Percentiles rank a stretch among this genome's conserved stretches.
phyloP scores from a whole-genome alignment of 2,888 invertebrate species.

The Carcina quercana region DNA sequence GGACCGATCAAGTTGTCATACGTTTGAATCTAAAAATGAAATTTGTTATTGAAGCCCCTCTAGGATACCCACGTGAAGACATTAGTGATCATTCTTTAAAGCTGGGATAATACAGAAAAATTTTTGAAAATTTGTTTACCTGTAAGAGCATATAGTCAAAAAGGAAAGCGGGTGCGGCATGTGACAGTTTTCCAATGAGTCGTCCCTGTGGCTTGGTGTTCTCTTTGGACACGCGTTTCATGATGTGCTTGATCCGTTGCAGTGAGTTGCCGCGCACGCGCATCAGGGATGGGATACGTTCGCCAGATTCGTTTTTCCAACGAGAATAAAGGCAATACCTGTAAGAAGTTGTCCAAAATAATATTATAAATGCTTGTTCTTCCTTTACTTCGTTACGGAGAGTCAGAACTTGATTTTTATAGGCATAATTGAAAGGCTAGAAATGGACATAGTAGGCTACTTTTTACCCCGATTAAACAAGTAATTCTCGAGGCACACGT shows the following conservation, averaged over 20 bases:
- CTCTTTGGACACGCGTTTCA: conserved; percentile 98
- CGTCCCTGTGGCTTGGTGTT: conserved; percentile 98
- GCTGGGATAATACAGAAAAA: neutral
- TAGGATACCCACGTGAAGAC: neutral
- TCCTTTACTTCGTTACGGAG: too few relatives aligned
- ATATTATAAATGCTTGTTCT: too few relatives aligned
- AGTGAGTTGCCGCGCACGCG: conserved; percentile 89
- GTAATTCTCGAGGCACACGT: too few relatives aligned
- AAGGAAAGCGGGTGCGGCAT: conserved; percentile 95
- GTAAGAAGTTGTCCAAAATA: conserved; percentile 22
- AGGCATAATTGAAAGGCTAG: too few relatives aligned
- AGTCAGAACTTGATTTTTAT: too few relatives aligned
- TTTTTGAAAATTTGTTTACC: conserved; percentile 25
- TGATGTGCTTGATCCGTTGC: conserved; percentile 94
- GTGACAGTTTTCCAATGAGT: conserved; percentile 96
- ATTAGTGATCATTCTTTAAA: neutral
- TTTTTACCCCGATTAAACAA: too few relatives aligned
- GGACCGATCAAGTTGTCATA: conserved; percentile 97
- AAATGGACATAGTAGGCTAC: too few relatives aligned
- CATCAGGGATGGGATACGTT: conserved; percentile 87
- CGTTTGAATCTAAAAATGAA: conserved; percentile 82
- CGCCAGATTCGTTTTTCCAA: conserved; percentile 92
- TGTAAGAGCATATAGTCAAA: conserved; percentile 92
- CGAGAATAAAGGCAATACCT: conserved; percentile 93
- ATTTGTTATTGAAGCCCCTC: neutral